These are phyloP conservation scores for Borostomias antarcticus DNA, from an alignment of 2,797 vertebrate genomes.

Conservation along the genomic window DNA sequence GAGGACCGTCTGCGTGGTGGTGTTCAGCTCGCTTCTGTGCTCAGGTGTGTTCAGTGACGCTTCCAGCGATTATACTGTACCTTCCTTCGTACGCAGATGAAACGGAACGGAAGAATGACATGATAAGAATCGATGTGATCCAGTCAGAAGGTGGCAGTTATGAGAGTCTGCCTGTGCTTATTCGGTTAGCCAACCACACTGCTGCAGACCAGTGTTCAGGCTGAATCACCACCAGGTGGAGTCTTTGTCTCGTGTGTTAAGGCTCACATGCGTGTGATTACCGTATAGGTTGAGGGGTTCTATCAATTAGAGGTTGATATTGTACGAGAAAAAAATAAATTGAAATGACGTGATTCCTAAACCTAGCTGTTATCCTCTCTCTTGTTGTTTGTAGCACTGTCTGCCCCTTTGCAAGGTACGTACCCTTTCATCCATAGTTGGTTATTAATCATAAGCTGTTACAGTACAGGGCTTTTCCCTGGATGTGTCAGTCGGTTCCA, in stretches of 20 bases:
- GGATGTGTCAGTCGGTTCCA: neutral
- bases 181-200: too few relatives aligned
- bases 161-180: too few relatives aligned
- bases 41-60: slow-evolving; percentile 60
- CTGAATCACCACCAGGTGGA: neutral
- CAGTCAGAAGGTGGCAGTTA: too few relatives aligned
- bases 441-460: neutral
- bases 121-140: too few relatives aligned
- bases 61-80: neutral
- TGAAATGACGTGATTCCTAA: neutral
- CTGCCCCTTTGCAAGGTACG: slow-evolving; percentile 67
- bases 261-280: too few relatives aligned
- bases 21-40: slow-evolving; percentile 64
- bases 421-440: neutral
- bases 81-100: too few relatives aligned
- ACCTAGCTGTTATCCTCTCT: slow-evolving; percentile 9
- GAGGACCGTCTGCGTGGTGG: slow-evolving; percentile 50
- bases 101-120: too few relatives aligned
- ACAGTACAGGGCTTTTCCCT: neutral
- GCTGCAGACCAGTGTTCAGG: neutral
- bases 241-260: too few relatives aligned
- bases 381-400: slow-evolving; percentile 55
- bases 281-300: too few relatives aligned
- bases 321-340: neutral
- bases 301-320: too few relatives aligned